Evolutionary conservation across 1,140 invertebrate genomes (phyloP).

Genomic region (Hycleus phaleratus): DNA sequence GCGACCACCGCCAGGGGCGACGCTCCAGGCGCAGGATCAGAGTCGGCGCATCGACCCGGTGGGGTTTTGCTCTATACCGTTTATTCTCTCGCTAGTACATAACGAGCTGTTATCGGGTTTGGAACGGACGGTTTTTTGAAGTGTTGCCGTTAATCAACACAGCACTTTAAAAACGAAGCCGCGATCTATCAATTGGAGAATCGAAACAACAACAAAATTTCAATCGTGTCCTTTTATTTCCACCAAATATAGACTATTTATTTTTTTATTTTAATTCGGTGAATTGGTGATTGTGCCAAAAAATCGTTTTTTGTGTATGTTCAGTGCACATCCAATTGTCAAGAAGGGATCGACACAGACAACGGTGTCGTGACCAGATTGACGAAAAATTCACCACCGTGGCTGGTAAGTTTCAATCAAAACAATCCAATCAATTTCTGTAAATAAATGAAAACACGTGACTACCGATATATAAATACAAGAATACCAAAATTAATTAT

Average conservation of each 20-base stretch:
- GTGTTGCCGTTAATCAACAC: constrained; percentile 4
- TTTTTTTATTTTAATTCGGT: background rate
- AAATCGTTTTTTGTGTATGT: constrained; percentile 1
- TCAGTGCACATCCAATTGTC: background rate
- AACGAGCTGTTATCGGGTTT: constrained; percentile 15
- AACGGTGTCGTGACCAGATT: constrained; percentile 6
- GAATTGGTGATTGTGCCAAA: constrained; percentile 7
- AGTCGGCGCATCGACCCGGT: constrained; percentile 32
- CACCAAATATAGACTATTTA: background rate
- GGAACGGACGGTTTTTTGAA: background rate
- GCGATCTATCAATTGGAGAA: background rate
- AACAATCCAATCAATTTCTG: constrained; percentile 2
- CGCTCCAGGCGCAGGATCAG: constrained; percentile 30
- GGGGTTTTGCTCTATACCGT: constrained; percentile 22
- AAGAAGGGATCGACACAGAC: constrained; percentile 3
- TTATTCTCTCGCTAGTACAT: constrained; percentile 17
- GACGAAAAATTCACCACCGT: constrained; percentile 18
- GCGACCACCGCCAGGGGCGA: constrained; percentile 20
- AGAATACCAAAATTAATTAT: no score
- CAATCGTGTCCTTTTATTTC: no score
- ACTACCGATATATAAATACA: no score
- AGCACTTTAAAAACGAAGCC: background rate
- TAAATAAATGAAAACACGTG: no score
- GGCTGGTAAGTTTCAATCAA: constrained; percentile 14
- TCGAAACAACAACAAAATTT: background rate